These are phyloP conservation scores for Pyrrhia umbra DNA, from an alignment of 2,888 invertebrate species.

Conservation along the genomic window DNA sequence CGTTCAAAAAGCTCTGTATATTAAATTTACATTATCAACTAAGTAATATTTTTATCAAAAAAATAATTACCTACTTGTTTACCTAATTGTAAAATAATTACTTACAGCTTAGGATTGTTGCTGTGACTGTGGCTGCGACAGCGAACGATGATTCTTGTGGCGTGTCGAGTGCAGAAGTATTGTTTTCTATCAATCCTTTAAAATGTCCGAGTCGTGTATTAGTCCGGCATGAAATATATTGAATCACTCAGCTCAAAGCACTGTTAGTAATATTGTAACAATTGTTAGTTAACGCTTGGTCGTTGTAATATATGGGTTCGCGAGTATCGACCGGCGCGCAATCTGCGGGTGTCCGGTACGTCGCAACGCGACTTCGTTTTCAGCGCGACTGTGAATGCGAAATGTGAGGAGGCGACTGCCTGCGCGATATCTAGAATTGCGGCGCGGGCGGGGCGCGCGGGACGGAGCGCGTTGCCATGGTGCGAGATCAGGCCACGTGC, in stretches of 20 bases:
- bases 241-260: slow-evolving; percentile 42
- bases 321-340: slow-evolving; percentile 77
- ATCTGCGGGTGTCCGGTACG: slow-evolving; percentile 47
- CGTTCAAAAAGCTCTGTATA: too few species aligned
- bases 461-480: slow-evolving; percentile 90
- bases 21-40: too few species aligned
- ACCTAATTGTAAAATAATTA: too few species aligned
- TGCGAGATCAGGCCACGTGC: slow-evolving; percentile 94
- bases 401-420: slow-evolving; percentile 55
- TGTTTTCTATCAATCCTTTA: slow-evolving; percentile 16
- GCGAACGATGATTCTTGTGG: slow-evolving; percentile 25
- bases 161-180: not conserved
- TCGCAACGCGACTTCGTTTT: slow-evolving; percentile 57
- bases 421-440: slow-evolving; percentile 71
- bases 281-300: slow-evolving; percentile 54
- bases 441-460: slow-evolving; percentile 63
- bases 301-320: slow-evolving; percentile 62
- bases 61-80: too few species aligned
- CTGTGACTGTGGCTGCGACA: slow-evolving; percentile 31
- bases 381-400: slow-evolving; percentile 55
- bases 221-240: slow-evolving; percentile 16
- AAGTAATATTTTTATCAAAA: not conserved
- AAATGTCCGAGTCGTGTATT: slow-evolving; percentile 10
- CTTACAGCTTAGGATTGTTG: slow-evolving; percentile 53
- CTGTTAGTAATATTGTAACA: slow-evolving; percentile 48